Conservation (phyloP, 1,140 invertebrate genomes). For the Caenorhabditis latens region DNA sequence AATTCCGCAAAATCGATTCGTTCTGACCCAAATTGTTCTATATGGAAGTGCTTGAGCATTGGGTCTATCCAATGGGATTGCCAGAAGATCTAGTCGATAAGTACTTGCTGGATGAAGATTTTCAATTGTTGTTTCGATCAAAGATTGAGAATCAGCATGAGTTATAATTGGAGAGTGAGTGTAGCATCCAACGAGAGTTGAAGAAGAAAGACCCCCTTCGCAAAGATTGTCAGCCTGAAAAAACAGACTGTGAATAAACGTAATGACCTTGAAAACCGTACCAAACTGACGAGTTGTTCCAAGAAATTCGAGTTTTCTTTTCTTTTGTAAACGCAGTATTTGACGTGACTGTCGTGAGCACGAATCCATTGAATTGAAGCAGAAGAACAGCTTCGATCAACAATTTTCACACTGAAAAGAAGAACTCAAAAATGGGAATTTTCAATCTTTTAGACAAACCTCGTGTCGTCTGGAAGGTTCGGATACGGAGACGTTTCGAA, state of each 20-base stretch:
- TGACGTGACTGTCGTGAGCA: constrained; percentile 54
- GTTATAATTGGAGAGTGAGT: constrained; percentile 25
- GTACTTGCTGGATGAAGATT: constrained; percentile 64
- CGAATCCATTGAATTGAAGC: constrained; percentile 68
- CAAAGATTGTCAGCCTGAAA: constrained; percentile 67
- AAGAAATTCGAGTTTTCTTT: constrained; percentile 68
- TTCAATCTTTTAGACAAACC: constrained; percentile 40
- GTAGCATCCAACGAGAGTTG: constrained; percentile 67
- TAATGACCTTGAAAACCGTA: constrained; percentile 27
- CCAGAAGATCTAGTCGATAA: constrained; percentile 69
- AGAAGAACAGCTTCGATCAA: constrained; percentile 62
- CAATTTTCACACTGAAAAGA: constrained; percentile 66
- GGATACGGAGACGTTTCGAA: constrained; percentile 65
- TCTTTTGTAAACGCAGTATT: constrained; percentile 69
- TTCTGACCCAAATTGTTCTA: constrained; percentile 69
- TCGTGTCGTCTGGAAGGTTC: constrained; percentile 68
- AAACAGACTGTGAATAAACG: background rate
- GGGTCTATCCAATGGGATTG: constrained; percentile 58
- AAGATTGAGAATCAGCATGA: constrained; percentile 4
- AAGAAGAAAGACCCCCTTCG: constrained; percentile 55
- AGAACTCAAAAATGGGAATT: background rate
- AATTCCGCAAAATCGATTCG: constrained; percentile 50
- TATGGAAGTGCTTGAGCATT: constrained; percentile 67
- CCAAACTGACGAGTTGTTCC: constrained; percentile 66
- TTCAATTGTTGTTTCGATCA: constrained; percentile 65